Percentiles rank a stretch among this genome's conserved stretches.
Conservation (phyloP, 2,113 vertebrate species). For the Morone chrysops region DNA sequence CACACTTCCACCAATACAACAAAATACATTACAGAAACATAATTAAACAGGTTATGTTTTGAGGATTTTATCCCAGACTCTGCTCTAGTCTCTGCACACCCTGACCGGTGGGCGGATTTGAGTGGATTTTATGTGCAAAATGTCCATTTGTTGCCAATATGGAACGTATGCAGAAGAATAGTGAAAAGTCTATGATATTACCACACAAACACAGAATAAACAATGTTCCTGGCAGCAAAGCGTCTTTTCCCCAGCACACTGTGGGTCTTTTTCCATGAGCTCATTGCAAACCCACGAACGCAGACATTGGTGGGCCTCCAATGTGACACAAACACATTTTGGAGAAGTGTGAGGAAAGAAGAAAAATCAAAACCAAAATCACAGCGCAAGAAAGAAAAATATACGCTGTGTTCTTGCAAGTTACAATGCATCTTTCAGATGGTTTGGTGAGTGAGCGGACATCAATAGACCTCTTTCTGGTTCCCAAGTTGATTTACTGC, state of each 20-base stretch:
- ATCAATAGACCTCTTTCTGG: constrained; percentile 22
- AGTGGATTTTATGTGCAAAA: constrained; percentile 35
- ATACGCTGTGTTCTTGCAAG: constrained; percentile 46
- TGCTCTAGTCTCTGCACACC: constrained; percentile 40
- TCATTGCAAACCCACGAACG: constrained; percentile 77
- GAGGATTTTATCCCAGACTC: constrained; percentile 62
- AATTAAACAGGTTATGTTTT: constrained; percentile 47
- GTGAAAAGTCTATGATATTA: constrained; percentile 75
- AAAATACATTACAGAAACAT: constrained; percentile 47
- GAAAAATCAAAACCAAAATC: constrained; percentile 61
- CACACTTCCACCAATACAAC: constrained; percentile 57
- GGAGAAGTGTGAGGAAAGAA: constrained; percentile 68
- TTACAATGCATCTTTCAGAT: constrained; percentile 75
- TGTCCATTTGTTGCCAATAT: constrained; percentile 24
- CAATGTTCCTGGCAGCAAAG: constrained; percentile 73
- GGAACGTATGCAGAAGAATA: constrained; percentile 58
- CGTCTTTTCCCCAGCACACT: constrained; percentile 74
- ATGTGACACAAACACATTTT: constrained; percentile 72
- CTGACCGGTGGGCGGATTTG: constrained; percentile 1
- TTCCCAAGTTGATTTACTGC: constrained; percentile 47
- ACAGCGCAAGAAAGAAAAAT: constrained; percentile 49
- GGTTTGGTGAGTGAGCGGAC: constrained; percentile 16
- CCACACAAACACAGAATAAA: constrained; percentile 68
- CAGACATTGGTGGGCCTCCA: constrained; percentile 74
- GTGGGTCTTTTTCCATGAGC: constrained; percentile 78